Conservation (phyloP, 1,140 invertebrate species). For the Eriocheir sinensis region DNA sequence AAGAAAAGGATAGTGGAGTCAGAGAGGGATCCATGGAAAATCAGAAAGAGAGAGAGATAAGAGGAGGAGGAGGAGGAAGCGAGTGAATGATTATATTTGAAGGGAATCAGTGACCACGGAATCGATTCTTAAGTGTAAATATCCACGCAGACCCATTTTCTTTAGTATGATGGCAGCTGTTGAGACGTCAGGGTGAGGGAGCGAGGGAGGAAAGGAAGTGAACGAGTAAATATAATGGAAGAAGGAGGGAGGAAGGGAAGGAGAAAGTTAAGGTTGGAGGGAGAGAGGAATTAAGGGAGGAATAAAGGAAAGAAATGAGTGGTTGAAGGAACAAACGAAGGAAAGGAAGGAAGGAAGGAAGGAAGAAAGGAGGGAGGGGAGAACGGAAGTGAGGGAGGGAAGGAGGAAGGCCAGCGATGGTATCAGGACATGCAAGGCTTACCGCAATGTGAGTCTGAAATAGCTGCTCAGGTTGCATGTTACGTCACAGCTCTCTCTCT, state of each 20-base stretch:
- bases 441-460: neutral
- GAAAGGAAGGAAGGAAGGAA: neutral
- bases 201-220: no score
- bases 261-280: neutral
- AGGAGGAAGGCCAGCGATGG: neutral
- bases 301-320: neutral
- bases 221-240: no score
- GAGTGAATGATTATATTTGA: neutral
- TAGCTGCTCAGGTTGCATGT: neutral
- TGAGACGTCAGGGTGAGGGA: no score
- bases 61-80: neutral
- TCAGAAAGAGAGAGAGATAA: neutral
- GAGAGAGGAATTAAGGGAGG: neutral
- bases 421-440: neutral
- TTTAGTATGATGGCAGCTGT: neutral
- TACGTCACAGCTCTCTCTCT: neutral
- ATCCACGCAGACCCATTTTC: neutral
- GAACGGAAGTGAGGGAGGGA: neutral
- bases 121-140: conserved; percentile 5
- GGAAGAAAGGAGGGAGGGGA: neutral
- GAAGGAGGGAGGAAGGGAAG: no score
- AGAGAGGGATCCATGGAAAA: neutral
- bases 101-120: neutral
- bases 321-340: neutral
- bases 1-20: neutral